These are phyloP conservation scores for Phoenicopterus ruber DNA, from an alignment of 2,113 vertebrate species.

Conservation along the genomic window DNA sequence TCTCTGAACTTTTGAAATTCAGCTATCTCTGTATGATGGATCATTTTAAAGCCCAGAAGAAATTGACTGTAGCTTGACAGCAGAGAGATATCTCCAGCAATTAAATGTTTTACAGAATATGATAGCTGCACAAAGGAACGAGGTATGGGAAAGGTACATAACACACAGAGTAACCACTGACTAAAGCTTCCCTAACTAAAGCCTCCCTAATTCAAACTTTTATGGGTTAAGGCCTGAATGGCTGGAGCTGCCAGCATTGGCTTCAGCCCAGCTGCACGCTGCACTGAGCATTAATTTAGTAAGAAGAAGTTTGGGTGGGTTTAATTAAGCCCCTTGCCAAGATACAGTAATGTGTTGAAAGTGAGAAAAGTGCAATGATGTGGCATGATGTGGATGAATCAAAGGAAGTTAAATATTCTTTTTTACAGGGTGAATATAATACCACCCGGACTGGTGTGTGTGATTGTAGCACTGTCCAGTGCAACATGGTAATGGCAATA, in stretches of 20 bases:
- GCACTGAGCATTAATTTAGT: slow-evolving; percentile 49
- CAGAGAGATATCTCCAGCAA: not conserved
- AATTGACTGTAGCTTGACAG: not conserved
- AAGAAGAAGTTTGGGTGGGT: slow-evolving; percentile 55
- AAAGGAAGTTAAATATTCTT: slow-evolving; percentile 36
- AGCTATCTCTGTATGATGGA: not conserved
- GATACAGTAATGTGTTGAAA: slow-evolving; percentile 32
- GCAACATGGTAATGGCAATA: not conserved
- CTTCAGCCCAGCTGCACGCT: slow-evolving; percentile 32
- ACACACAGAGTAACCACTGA: not conserved
- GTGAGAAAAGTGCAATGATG: slow-evolving; percentile 19
- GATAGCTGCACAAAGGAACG: not conserved
- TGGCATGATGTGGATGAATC: slow-evolving; percentile 26
- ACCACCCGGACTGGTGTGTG: not conserved
- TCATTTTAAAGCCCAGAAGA: not conserved
- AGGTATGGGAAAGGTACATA: not conserved
- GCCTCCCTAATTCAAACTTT: not conserved
- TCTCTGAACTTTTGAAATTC: not conserved
- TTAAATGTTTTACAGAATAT: not conserved
- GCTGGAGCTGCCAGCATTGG: slow-evolving; percentile 53
- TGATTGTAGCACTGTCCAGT: not conserved
- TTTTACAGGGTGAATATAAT: not conserved
- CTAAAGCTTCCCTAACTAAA: not conserved
- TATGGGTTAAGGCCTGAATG: slow-evolving; percentile 41
- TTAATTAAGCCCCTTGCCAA: slow-evolving; percentile 68